A percentile compares a stretch with the other conserved stretches of the same genome.
Evolutionary conservation across 2,797 vertebrate genomes (phyloP).

Genomic region (Characodon lateralis): DNA sequence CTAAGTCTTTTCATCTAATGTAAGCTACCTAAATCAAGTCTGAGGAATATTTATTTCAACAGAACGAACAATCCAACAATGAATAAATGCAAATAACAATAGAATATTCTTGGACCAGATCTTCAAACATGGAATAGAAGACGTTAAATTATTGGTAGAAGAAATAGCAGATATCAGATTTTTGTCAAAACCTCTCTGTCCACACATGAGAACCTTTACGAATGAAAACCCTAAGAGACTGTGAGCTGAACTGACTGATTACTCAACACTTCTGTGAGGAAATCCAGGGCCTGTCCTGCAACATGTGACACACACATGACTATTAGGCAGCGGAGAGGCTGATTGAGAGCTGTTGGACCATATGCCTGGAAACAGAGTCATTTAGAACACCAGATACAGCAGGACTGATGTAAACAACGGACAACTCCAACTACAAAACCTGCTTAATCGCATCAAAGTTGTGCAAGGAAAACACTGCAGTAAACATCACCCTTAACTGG

Average conservation of each 20-base stretch:
- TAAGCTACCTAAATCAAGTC: neutral
- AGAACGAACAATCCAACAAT: neutral
- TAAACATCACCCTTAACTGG: neutral
- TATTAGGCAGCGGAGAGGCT: slow-evolving; percentile 72
- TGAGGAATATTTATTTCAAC: neutral
- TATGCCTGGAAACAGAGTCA: slow-evolving; percentile 45
- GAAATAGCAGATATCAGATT: neutral
- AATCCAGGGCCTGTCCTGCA: slow-evolving; percentile 75
- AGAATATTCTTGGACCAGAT: neutral
- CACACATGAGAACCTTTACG: neutral
- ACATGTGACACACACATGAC: slow-evolving; percentile 96
- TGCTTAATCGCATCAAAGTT: neutral
- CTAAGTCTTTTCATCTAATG: too few relatives aligned
- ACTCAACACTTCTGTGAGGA: slow-evolving; percentile 79
- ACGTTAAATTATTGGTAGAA: too few relatives aligned
- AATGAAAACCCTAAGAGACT: slow-evolving; percentile 11
- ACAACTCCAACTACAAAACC: neutral
- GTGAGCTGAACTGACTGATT: slow-evolving; percentile 30
- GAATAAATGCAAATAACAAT: neutral
- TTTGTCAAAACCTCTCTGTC: neutral
- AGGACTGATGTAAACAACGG: neutral
- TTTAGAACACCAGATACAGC: slow-evolving; percentile 7
- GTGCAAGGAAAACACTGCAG: neutral
- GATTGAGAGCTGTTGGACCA: slow-evolving; percentile 38
- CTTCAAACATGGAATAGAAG: neutral